These are phyloP conservation scores for Acanthis flammea DNA, from an alignment of 2,797 vertebrate species.

Conservation along the genomic window DNA sequence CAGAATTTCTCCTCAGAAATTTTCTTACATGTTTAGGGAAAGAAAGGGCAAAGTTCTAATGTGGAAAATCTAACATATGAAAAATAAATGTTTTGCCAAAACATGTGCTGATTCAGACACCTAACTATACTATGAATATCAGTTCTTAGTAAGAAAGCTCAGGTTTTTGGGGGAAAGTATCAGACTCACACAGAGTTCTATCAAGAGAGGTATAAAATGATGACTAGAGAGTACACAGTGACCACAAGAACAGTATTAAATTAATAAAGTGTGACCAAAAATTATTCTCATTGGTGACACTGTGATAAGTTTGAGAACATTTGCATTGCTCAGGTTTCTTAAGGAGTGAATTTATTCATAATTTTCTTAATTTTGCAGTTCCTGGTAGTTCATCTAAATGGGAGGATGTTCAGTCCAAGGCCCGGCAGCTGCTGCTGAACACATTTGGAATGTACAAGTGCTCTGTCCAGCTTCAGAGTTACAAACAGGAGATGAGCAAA, in stretches of 20 bases:
- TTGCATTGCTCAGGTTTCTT: background rate
- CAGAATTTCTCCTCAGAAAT: background rate
- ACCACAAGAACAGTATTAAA: background rate
- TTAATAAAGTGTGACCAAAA: background rate
- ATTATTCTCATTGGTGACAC: background rate
- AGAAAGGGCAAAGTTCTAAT: background rate
- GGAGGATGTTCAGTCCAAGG: conserved; percentile 92
- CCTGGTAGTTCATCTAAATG: conserved; percentile 86
- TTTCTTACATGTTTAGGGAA: background rate
- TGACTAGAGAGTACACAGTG: background rate
- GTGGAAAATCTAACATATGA: background rate
- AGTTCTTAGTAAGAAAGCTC: background rate
- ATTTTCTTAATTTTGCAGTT: conserved; percentile 74
- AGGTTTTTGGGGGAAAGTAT: background rate
- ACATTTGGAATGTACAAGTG: conserved; percentile 89
- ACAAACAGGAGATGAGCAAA: conserved; percentile 78
- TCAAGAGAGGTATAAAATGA: background rate
- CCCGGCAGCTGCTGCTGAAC: conserved; percentile 86
- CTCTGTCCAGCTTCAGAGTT: conserved; percentile 92
- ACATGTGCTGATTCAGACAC: background rate
- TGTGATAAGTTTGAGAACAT: background rate
- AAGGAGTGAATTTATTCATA: background rate
- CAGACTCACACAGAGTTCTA: background rate
- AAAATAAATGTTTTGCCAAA: background rate
- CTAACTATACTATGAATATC: background rate